Conservation (phyloP, 2,888 invertebrate species). For the Dendrolimus houi region DNA sequence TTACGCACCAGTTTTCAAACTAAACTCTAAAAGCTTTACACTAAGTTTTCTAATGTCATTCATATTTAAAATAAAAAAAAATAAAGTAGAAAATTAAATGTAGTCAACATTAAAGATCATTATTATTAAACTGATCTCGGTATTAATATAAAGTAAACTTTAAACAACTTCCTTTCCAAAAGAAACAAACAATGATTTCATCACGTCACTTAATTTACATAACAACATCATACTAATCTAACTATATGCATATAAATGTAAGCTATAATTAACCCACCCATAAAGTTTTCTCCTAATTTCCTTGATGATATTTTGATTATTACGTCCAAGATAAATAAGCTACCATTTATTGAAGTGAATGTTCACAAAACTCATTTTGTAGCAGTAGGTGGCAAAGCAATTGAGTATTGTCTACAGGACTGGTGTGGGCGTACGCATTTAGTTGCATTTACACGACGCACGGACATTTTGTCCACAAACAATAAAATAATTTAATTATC, state of each 20-base stretch:
- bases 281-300: conserved; percentile 1
- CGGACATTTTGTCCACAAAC: neutral
- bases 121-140: neutral
- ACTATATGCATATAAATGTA: conserved; percentile 4
- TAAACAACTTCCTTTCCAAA: neutral
- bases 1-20: too few relatives aligned
- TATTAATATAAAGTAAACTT: neutral
- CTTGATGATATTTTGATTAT: neutral
- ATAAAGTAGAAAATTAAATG: too few relatives aligned
- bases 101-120: neutral
- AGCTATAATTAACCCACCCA: conserved; percentile 1
- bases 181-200: conserved; percentile 10
- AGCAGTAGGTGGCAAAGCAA: conserved; percentile 57
- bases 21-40: too few relatives aligned
- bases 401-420: conserved; percentile 54
- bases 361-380: conserved; percentile 21
- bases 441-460: neutral
- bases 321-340: conserved; percentile 23
- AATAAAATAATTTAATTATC: neutral
- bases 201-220: neutral
- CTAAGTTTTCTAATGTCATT: too few relatives aligned
- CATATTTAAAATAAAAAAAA: too few relatives aligned
- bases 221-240: neutral
- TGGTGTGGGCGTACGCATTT: conserved; percentile 2
- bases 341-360: conserved; percentile 25